Base-by-base conservation (phyloP, 2,888 invertebrate species). In the Scaptomyza caliginosa region DNA sequence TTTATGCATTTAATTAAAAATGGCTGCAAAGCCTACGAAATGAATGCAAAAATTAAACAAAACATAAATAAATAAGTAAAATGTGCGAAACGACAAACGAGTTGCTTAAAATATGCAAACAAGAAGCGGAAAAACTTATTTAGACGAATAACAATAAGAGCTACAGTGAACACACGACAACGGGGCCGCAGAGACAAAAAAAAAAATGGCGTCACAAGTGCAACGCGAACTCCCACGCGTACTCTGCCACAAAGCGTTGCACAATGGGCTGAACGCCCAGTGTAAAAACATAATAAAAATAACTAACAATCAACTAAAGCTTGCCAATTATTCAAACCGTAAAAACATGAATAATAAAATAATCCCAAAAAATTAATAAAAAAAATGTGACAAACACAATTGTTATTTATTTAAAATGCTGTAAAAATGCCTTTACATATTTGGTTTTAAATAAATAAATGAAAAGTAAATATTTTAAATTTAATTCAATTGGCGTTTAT, bases 111-210 rank as follows among this genome's bases (percentile, higher is more conserved):
- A 82, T 85, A 82, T 77, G 82, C 85, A 82, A 85, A 85, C 81
- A 85, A 82, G 82, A 74, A 85, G 70, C 85, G 82, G 85, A 85
- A 82, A 84, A 85, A 85, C 82, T 85, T 82, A 82, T 82, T 85
- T 82, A 79, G 82, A 74, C 74, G 81, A 62, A 24, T 36, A 67
- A 55, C 23, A 73, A 40, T 23, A 16, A 50, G 50, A 48, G 10
- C 34, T 50, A 50, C 40, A 32, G 51, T 28, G 46, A 30, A 52
- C 16, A 57, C 50, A 40, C 60, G 32, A 46, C 62, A 65, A 66
- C 45, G 59, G 69, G 42, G 68, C 46, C 68, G 16, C 2, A 7
- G 3, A 7, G 3, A 16, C 16, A 16, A 32, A 76, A 71, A 81
- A 84, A 81, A 85, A 81, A 81, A 81, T 85, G 81, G 81, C 85